Percentiles rank a stretch among this genome's conserved stretches.
phyloP scores from a whole-genome alignment of 2,888 invertebrate genomes.

The Leptinotarsa juncta region DNA sequence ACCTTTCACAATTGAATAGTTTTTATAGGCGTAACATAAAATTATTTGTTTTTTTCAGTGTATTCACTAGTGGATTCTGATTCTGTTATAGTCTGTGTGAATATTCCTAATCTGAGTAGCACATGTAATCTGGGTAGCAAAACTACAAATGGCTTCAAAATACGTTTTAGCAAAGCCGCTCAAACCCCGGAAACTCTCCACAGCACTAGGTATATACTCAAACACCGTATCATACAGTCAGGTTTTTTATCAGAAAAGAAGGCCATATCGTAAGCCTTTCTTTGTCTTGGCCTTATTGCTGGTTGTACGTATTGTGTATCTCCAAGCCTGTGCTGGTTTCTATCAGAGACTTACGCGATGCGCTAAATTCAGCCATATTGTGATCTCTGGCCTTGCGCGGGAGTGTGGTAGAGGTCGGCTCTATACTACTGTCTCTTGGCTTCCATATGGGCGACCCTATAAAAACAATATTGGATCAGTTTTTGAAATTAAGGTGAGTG shows the following conservation, averaged over 20 bases:
- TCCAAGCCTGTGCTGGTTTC: conserved; percentile 67
- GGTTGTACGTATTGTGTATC: conserved; percentile 64
- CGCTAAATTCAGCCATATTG: conserved; percentile 67
- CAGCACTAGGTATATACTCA: conserved; percentile 20
- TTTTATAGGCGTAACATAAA: too few relatives aligned
- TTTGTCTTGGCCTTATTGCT: conserved; percentile 54
- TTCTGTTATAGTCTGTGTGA: too few relatives aligned
- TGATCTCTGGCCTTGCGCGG: conserved; percentile 73
- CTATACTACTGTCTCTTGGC: conserved; percentile 85
- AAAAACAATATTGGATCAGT: conserved; percentile 67
- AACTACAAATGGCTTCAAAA: background rate
- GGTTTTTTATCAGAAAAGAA: conserved; percentile 25
- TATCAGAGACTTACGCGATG: conserved; percentile 71
- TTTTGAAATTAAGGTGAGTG: conserved; percentile 40
- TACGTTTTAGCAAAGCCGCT: conserved; percentile 27
- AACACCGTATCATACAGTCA: conserved; percentile 39
- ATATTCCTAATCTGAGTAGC: too few relatives aligned
- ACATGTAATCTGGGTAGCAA: background rate
- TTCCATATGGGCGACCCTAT: conserved; percentile 99
- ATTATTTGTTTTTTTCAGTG: too few relatives aligned
- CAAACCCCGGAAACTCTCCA: conserved; percentile 25
- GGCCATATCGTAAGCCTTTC: conserved; percentile 35
- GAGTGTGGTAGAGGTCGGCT: conserved; percentile 71
- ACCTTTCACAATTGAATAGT: too few relatives aligned
- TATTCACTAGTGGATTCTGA: too few relatives aligned